Conservation (phyloP, 2,888 invertebrate species). For the Tethea ocularis region DNA sequence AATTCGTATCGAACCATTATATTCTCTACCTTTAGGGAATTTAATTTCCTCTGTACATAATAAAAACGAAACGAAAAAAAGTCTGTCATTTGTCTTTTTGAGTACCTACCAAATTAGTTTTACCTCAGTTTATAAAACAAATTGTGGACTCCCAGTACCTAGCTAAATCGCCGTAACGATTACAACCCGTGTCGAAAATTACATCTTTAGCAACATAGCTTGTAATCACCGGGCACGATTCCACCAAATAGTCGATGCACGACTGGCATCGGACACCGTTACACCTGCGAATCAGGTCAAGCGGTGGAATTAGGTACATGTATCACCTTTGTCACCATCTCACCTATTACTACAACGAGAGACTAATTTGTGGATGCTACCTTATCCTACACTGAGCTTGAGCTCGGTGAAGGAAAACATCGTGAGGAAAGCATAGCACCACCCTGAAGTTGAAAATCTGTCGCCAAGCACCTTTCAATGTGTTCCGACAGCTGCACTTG, state of each 20-base stretch:
- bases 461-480: no score
- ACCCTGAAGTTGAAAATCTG: no score
- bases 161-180: constrained; percentile 54
- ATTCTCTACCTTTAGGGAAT: not conserved
- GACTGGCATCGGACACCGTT: constrained; percentile 64
- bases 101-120: not conserved
- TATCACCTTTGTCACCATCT: constrained; percentile 6
- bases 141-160: constrained; percentile 42
- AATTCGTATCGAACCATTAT: not conserved
- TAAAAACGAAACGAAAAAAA: not conserved
- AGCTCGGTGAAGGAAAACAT: no score
- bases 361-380: constrained; percentile 37
- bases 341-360: constrained; percentile 31
- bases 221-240: constrained; percentile 67
- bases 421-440: no score
- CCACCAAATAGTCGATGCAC: constrained; percentile 69
- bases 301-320: constrained; percentile 15
- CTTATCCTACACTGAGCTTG: no score
- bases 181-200: constrained; percentile 62
- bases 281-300: constrained; percentile 35
- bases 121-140: constrained; percentile 44
- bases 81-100: no score
- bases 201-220: constrained; percentile 61
- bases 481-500: no score
- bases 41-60: not conserved